Conservation (phyloP, 2,888 invertebrate species). For the Synanthedon tipuliformis region DNA sequence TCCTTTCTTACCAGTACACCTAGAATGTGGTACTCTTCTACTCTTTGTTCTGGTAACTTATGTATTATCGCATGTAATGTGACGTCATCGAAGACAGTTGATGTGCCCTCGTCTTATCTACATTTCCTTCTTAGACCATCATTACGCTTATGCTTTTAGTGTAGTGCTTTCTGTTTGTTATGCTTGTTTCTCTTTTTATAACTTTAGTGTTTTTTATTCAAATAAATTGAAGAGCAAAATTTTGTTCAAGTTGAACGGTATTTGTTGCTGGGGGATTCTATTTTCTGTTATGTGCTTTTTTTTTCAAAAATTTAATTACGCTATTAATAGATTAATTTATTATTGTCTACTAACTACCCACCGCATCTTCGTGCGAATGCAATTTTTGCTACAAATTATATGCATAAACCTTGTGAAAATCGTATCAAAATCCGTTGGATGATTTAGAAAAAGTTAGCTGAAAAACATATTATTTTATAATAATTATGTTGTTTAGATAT, state of each 20-base stretch:
- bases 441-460: too few relatives aligned
- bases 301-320: background rate
- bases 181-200: background rate
- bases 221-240: background rate
- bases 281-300: background rate
- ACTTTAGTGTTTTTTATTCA: background rate
- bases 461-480: too few relatives aligned
- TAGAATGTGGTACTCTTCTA: constrained; percentile 61
- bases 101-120: background rate
- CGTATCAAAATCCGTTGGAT: too few relatives aligned
- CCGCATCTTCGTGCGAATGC: too few relatives aligned
- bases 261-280: background rate
- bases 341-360: too few relatives aligned
- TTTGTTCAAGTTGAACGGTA: background rate
- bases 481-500: too few relatives aligned
- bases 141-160: constrained; percentile 45
- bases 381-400: too few relatives aligned
- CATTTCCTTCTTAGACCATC: constrained; percentile 25
- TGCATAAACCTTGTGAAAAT: too few relatives aligned
- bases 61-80: background rate
- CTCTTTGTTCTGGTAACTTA: constrained; percentile 5
- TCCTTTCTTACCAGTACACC: constrained; percentile 59
- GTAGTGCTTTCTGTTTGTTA: constrained; percentile 9
- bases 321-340: too few relatives aligned
- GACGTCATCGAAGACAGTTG: too few relatives aligned